Evolutionary conservation across 2,113 vertebrate species (phyloP).

Genomic region (Salvator merianae): DNA sequence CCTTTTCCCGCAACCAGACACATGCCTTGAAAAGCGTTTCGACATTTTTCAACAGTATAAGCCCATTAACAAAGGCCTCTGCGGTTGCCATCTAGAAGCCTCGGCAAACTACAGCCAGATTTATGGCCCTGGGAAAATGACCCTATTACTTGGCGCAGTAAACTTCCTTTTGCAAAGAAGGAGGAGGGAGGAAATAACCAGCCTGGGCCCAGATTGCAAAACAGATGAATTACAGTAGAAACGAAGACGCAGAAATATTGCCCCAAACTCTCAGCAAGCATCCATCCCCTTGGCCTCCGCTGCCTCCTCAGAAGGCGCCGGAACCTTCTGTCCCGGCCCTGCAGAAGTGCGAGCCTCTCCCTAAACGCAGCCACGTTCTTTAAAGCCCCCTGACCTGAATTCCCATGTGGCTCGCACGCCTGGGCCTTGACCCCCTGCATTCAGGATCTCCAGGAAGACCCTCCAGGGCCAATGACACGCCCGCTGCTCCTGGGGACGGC

Average conservation of each 20-base stretch:
- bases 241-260: accelerated
- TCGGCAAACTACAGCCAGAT: slow-evolving; percentile 29
- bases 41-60: slow-evolving; percentile 20
- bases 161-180: slow-evolving; percentile 37
- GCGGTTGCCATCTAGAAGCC: not conserved
- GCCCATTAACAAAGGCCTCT: slow-evolving; percentile 11
- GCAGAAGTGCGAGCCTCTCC: not conserved
- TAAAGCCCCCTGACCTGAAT: not conserved
- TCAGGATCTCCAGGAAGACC: too few relatives aligned
- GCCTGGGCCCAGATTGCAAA: slow-evolving; percentile 23
- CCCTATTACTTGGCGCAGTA: slow-evolving; percentile 50
- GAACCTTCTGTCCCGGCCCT: not conserved
- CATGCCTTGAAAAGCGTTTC: not conserved
- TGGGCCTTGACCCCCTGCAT: not conserved
- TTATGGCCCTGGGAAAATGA: slow-evolving; percentile 41
- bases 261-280: not conserved
- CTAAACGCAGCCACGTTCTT: too few relatives aligned
- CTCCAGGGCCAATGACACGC: not conserved
- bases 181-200: not conserved
- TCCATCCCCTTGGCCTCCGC: not conserved
- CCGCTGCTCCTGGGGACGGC: too few relatives aligned
- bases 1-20: not conserved
- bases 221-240: not conserved
- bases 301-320: accelerated
- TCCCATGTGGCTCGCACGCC: not conserved